Conservation (phyloP, 2,888 invertebrate genomes). For the Octonoba sinensis region DNA sequence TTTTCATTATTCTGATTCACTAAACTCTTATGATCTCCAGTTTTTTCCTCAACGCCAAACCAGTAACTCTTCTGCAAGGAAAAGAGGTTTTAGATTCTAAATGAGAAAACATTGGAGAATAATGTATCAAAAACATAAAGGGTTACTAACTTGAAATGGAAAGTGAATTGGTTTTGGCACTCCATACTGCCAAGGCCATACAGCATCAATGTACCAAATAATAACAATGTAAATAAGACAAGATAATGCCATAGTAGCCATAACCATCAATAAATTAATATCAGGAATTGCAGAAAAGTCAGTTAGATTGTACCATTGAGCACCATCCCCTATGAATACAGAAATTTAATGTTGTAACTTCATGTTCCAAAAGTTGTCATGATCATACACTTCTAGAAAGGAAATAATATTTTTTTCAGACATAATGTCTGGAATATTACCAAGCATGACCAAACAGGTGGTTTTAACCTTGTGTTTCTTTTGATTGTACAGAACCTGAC, state of each 20-base stretch:
- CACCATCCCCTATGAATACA: slow-evolving; percentile 25
- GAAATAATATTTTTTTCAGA: too few species aligned
- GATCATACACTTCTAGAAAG: too few species aligned
- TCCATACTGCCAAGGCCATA: slow-evolving; percentile 88
- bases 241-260: slow-evolving; percentile 32
- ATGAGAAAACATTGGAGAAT: neutral
- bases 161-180: slow-evolving; percentile 87
- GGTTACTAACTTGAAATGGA: slow-evolving; percentile 76
- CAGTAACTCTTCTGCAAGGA: slow-evolving; percentile 47
- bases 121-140: neutral
- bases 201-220: slow-evolving; percentile 87
- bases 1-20: neutral
- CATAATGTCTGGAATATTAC: too few species aligned
- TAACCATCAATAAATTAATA: slow-evolving; percentile 29
- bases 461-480: too few species aligned
- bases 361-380: too few species aligned
- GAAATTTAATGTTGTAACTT: too few species aligned
- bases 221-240: slow-evolving; percentile 74
- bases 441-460: too few species aligned
- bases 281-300: slow-evolving; percentile 16
- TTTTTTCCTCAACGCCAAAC: neutral
- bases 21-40: neutral
- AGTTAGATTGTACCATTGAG: slow-evolving; percentile 26
- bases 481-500: too few species aligned
- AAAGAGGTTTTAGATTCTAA: neutral